Base-by-base conservation (phyloP, 1,140 invertebrate genomes). In the Anagrus nilaparvatae region DNA sequence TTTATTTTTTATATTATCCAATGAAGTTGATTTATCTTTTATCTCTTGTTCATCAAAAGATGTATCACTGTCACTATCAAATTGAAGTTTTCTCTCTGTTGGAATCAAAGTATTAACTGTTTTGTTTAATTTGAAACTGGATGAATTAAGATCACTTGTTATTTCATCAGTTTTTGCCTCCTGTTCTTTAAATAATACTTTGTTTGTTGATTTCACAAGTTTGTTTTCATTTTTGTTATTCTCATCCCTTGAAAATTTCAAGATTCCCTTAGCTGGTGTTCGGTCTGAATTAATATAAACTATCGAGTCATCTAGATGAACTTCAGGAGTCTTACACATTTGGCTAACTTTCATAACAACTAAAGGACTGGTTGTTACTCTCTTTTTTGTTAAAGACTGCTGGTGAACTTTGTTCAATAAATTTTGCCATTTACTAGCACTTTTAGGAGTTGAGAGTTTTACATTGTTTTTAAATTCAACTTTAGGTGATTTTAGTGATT, bases 271-370 rank as follows among this genome's bases (percentile, higher is more conserved):
- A 0, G 49, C 54, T 2, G 63, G 63, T 8, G 58, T 66, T 27
- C 63, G 63, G 23, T 49, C 48, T 0, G 58, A 67, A 39, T 66
- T 68, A 4, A 64, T 38, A 23, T 63, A 66, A 0, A 47, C 41
- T 25, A 61, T 58, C 1, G 57, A 57, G 13, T 47, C 34, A 19
- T 68, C 58, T n/a, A 63, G 24, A n/a, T 55, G 41, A 9, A 67
- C 36, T 19, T 54, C 50, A 1, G 64, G 60, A 1, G 60, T 60
- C 41, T 65, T 67, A 9, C 49, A 55, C 30, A 59, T 47, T 10
- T 54, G 46, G 38, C 55, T 63, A 12, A 63, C 31, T 39, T 58
- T 62, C 47, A 64, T 63, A 23, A 54, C 18, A 1, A 55, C 36
- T 2, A 59, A 44, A 21, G 62, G 55, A 49, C 55, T 63, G 3